A percentile compares a stretch with the other conserved stretches of the same genome.
Conservation (phyloP, 2,888 invertebrate species). For the Vannuccia rotundouncinata region DNA sequence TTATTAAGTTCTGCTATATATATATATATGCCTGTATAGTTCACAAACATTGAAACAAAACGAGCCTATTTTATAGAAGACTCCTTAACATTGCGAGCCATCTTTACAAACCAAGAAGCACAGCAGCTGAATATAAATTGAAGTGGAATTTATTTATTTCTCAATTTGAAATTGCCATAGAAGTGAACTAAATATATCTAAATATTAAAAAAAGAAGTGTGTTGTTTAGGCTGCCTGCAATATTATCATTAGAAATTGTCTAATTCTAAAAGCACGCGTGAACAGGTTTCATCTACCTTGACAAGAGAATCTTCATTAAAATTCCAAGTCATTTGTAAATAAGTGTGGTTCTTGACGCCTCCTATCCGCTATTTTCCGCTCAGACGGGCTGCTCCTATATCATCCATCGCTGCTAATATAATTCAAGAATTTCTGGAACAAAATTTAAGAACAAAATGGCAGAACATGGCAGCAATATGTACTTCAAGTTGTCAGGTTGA, state of each 20-base stretch:
- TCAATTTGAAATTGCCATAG: too few relatives aligned
- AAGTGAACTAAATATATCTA: too few relatives aligned
- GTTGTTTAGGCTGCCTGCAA: too few relatives aligned
- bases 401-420: background rate
- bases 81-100: too few relatives aligned
- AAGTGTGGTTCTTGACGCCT: slow-evolving; percentile 4
- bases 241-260: background rate
- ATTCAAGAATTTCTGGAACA: background rate
- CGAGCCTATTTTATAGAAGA: too few relatives aligned
- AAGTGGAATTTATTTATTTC: background rate
- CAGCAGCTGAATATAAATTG: too few relatives aligned
- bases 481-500: slow-evolving; percentile 3
- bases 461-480: background rate
- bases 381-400: background rate
- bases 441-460: background rate
- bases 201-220: too few relatives aligned
- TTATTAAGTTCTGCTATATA: too few relatives aligned
- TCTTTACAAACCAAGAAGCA: too few relatives aligned
- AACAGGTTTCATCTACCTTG: slow-evolving; percentile 1
- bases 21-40: too few relatives aligned
- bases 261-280: slow-evolving; percentile 14
- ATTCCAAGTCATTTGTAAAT: slow-evolving; percentile 12
- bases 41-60: too few relatives aligned
- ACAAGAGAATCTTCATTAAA: slow-evolving; percentile 9
- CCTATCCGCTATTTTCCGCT: background rate